phyloP scores from a whole-genome alignment of 35 echinoderm and acorn worm genomes.

The Ptychodera flava region DNA sequence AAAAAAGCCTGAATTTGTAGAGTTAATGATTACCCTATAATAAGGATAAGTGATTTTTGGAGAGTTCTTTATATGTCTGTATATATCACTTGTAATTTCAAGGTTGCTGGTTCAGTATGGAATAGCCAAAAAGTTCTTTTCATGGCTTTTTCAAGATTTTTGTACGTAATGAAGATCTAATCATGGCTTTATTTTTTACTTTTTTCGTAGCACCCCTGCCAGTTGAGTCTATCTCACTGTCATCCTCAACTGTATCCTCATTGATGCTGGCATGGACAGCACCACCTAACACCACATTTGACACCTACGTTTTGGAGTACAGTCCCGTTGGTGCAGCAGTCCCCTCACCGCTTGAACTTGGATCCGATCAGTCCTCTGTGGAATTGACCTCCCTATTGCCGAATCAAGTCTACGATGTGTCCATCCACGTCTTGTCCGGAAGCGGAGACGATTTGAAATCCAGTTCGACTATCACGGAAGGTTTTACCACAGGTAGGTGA shows the following conservation, averaged over 20 bases:
- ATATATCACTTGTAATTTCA: too few species aligned
- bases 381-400: background rate
- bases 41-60: too few species aligned
- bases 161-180: too few species aligned
- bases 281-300: background rate
- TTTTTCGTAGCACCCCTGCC: background rate
- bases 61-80: too few species aligned
- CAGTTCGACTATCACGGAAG: background rate
- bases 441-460: background rate
- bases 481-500: background rate
- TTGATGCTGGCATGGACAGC: background rate
- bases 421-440: background rate
- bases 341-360: background rate
- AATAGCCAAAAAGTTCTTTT: too few species aligned
- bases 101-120: too few species aligned
- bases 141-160: too few species aligned
- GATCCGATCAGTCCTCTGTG: background rate
- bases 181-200: too few species aligned
- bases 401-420: background rate
- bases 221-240: too few species aligned
- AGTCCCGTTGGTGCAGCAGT: background rate
- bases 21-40: too few species aligned
- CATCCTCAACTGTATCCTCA: background rate
- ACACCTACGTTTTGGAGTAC: background rate
- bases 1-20: too few species aligned